phyloP scores from a whole-genome alignment of 2,113 vertebrate genomes.

The Lanius ludovicianus region DNA sequence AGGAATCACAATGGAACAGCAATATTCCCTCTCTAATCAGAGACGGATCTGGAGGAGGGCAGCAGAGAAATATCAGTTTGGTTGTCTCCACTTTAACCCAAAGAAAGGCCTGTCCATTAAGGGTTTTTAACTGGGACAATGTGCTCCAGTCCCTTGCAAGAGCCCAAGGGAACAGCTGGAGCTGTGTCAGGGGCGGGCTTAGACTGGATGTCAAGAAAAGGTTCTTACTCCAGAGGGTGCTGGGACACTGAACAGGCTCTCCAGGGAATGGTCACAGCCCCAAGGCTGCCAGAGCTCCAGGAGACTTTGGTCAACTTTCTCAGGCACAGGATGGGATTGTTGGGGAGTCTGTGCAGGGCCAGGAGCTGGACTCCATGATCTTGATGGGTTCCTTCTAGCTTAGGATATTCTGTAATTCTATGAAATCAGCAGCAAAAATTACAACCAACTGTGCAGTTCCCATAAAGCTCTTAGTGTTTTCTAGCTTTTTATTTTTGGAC shows the following conservation, averaged over 20 bases:
- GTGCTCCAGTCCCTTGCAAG: neutral
- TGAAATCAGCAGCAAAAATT: neutral
- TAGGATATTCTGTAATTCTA: neutral
- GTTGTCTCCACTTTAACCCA: neutral
- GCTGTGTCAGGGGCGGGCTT: neutral
- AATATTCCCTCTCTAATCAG: neutral
- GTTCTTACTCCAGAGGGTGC: neutral
- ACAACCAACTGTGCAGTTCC: neutral
- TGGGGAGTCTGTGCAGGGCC: neutral
- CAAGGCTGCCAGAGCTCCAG: neutral
- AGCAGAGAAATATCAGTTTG: neutral
- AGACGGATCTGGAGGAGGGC: neutral
- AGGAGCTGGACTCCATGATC: neutral
- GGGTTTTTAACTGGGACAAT: neutral
- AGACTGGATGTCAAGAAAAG: neutral
- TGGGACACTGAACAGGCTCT: fast-evolving
- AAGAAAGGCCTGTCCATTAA: neutral
- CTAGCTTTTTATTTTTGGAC: neutral
- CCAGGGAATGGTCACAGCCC: fast-evolving
- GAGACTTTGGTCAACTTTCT: fast-evolving
- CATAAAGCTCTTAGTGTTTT: neutral
- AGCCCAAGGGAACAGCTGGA: neutral
- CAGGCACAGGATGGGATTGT: neutral
- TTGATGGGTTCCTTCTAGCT: neutral
- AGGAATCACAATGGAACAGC: neutral